A percentile compares a stretch with the other conserved stretches of the same genome.
Evolutionary conservation across 2,888 invertebrate genomes (phyloP).

Genomic region (Cephonodes hylas): DNA sequence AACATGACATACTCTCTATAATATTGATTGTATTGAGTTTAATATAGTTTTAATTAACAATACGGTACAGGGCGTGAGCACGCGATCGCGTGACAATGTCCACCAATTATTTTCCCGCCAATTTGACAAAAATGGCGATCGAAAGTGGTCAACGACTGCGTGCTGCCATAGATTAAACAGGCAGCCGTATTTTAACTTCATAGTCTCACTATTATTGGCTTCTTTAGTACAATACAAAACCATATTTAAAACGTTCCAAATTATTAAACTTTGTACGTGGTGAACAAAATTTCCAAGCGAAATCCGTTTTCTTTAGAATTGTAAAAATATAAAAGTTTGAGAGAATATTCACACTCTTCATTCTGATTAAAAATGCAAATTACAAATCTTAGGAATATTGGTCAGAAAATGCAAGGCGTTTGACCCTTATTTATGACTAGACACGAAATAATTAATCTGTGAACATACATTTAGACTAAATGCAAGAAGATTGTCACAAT

Average conservation of each 20-base stretch:
- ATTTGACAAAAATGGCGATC: conserved; percentile 65
- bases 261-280: conserved; percentile 33
- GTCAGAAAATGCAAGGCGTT: no score
- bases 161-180: conserved; percentile 37
- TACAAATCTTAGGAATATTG: no score
- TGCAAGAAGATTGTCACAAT: no score
- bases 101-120: conserved; percentile 52
- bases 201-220: conserved; percentile 47
- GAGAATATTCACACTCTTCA: no score
- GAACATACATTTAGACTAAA: no score
- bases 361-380: no score
- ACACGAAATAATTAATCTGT: no score
- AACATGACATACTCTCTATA: not conserved
- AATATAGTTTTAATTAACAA: conserved; percentile 13
- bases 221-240: conserved; percentile 52
- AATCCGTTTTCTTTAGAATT: no score
- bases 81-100: conserved; percentile 56
- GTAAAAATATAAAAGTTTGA: no score
- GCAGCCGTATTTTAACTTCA: conserved; percentile 50
- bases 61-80: conserved; percentile 29
- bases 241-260: conserved; percentile 52
- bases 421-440: no score
- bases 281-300: not conserved
- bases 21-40: not conserved
- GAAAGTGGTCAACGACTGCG: conserved; percentile 47